Evolutionary conservation across 2,888 invertebrate species (phyloP).

Genomic region (Sesamia inferens): DNA sequence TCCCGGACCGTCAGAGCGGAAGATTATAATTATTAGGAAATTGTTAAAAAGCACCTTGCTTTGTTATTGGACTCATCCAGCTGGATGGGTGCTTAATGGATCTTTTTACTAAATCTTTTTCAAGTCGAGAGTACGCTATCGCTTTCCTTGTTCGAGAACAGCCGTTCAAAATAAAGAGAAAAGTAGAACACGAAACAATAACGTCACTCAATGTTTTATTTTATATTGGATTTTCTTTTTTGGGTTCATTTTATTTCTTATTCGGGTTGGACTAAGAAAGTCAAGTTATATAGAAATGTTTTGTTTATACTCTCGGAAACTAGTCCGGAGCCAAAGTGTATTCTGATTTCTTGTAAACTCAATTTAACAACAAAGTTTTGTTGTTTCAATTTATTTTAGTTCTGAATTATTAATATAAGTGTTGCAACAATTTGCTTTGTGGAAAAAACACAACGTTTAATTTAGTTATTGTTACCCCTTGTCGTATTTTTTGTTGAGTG

Average conservation of each 20-base stretch:
- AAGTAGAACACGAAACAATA: constrained; percentile 63
- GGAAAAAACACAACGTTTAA: constrained; percentile 4
- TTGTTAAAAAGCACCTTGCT: constrained; percentile 78
- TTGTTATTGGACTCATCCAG: constrained; percentile 72
- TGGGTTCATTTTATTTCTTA: constrained; percentile 56
- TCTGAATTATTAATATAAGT: constrained; percentile 25
- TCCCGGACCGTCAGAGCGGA: constrained; percentile 84
- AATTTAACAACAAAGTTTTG: constrained; percentile 4
- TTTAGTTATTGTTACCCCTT: constrained; percentile 11
- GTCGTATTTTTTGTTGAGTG: constrained; percentile 40
- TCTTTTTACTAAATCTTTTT: constrained; percentile 70
- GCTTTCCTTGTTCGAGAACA: constrained; percentile 63
- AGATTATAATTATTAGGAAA: constrained; percentile 88
- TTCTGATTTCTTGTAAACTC: constrained; percentile 21
- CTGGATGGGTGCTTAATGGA: constrained; percentile 71
- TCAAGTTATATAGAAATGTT: constrained; percentile 45
- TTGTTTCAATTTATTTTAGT: constrained; percentile 30
- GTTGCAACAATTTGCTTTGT: constrained; percentile 5
- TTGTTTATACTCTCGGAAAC: constrained; percentile 35
- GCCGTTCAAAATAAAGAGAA: constrained; percentile 57
- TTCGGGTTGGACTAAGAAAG: constrained; percentile 49
- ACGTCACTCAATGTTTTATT: constrained; percentile 60
- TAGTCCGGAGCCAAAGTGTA: constrained; percentile 30
- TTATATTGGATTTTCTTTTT: constrained; percentile 55
- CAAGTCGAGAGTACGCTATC: constrained; percentile 63